phyloP scores from a whole-genome alignment of 2,888 invertebrate genomes.

The Prosopocoilus inquinatus region DNA sequence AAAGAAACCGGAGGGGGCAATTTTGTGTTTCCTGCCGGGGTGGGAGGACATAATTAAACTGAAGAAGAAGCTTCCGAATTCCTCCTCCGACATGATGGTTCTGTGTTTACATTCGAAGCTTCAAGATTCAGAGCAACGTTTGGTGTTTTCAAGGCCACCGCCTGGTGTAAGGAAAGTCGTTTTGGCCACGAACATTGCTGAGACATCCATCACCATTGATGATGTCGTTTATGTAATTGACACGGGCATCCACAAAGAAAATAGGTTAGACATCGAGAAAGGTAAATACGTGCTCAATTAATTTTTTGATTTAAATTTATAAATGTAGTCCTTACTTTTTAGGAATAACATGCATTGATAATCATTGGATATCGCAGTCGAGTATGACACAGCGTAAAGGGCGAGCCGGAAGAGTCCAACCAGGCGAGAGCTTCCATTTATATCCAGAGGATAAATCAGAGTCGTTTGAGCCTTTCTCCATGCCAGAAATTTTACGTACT shows the following conservation, averaged over 20 bases:
- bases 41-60: conserved; percentile 68
- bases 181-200: conserved; percentile 68
- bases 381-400: conserved; percentile 65
- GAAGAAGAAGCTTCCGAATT: conserved; percentile 51
- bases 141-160: conserved; percentile 56
- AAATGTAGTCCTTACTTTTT: neutral
- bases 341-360: conserved; percentile 54
- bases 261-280: conserved; percentile 55
- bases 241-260: conserved; percentile 61
- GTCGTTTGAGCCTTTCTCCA: conserved; percentile 54
- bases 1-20: conserved; percentile 62
- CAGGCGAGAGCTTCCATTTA: conserved; percentile 61
- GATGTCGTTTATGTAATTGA: conserved; percentile 71
- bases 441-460: conserved; percentile 55
- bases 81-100: conserved; percentile 31
- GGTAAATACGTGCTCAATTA: conserved; percentile 33
- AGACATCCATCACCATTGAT: conserved; percentile 72
- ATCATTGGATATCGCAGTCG: conserved; percentile 63
- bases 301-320: neutral
- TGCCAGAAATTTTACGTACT: conserved; percentile 63
- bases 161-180: conserved; percentile 64
- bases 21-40: conserved; percentile 73
- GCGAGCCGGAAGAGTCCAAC: conserved; percentile 64
- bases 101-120: conserved; percentile 53
- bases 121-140: conserved; percentile 58